Base-by-base conservation (phyloP, 2,113 vertebrate genomes). In the Nicator chloris region DNA sequence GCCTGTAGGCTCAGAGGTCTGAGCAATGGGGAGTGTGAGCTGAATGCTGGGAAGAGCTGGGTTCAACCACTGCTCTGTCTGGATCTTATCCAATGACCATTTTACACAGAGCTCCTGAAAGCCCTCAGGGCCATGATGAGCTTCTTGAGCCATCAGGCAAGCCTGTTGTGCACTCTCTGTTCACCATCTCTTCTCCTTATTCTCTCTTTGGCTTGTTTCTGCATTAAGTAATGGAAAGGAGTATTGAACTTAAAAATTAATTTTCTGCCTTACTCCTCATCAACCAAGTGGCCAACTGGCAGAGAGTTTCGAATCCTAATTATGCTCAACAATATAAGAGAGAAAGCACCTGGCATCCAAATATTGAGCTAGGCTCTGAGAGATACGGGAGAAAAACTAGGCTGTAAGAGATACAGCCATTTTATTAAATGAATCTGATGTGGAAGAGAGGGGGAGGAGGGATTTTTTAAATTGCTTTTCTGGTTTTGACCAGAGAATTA, bases 151-250 rank as follows among this genome's bases (percentile, higher is more conserved):
- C 57, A 54, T 56, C 60, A 69, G 66, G 27, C 37, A 87, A 28
- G 42, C 22, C 6, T 63, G 19, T 82, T 80, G 45, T 73, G 35
- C 49, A 37, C 6, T 47, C n/a, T 75, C 37, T 76, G 65, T 57
- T 82, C 71, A 50, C 53, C 45, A 10, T 69, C 90, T 87, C 61
- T 39, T 76, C 42, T 63, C 2, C 4, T 82, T 72, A 45, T 30
- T 93, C 70, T 53, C 27, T 65, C 57, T 79, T 56, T 47, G 54
- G 9, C 31, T 86, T 86, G 33, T 92, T 81, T 91, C 49, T 68
- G 26, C 53, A n/a, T 51, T 65, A 80, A 80, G 50, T 51, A n/a
- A 79, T 81, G 50, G 45, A 51, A 91, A 75, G 44, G 51, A 66
- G 10, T 70, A 61, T 33, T 64, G 75, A 90, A 80, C 63, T 79